Base-by-base conservation (phyloP, 2,113 vertebrate species). In the Thunnus thynnus region DNA sequence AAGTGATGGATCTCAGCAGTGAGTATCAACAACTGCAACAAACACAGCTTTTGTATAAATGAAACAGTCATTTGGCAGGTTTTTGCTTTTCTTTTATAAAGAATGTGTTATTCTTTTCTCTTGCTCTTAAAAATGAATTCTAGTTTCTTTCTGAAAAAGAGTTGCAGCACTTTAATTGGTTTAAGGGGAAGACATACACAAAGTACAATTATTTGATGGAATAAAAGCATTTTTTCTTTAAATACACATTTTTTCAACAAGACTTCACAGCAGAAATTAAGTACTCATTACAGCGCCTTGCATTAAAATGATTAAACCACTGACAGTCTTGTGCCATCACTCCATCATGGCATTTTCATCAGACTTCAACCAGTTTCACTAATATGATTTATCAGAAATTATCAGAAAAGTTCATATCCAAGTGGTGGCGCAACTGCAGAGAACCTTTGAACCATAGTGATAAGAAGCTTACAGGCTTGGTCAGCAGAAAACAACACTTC, bases 1-100 rank as follows among this genome's bases (percentile, higher is more conserved):
- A 3, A 95, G 94, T 65, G 93, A 94, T 91, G 94, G 93, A n/a
- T 94, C 93, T 30, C 88, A 93, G 67, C 90, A 85, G 95, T 96
- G 83, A 95, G 95, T 93, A 80, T 18, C 5, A 54, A 20, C 13
- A 13, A n/a, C 32, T 48, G 16, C 14, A 16, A 3, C 18, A 58
- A 44, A 17, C 2, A 27, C 32, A 47, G 20, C 3, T n/a, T 22
- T 12, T 13, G 9, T 14, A 17, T 11, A 32, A 50, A 63, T 8
- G 0, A 32, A 6, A 14, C n/a, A 5, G 55, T 60, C 5, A 13
- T 44, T 2, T 32, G 16, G 14, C 6, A 9, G 46, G 12, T n/a
- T 13, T 30, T 12, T 50, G 11, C 22, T 11, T 17, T 25, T 14
- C 3, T 1, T 56, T 9, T 3, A 3, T 36, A 20, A 7, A 63